Percentiles rank a stretch among this genome's conserved stretches.
phyloP scores from a whole-genome alignment of 2,797 vertebrate genomes.

The Cossypha dichroa region DNA sequence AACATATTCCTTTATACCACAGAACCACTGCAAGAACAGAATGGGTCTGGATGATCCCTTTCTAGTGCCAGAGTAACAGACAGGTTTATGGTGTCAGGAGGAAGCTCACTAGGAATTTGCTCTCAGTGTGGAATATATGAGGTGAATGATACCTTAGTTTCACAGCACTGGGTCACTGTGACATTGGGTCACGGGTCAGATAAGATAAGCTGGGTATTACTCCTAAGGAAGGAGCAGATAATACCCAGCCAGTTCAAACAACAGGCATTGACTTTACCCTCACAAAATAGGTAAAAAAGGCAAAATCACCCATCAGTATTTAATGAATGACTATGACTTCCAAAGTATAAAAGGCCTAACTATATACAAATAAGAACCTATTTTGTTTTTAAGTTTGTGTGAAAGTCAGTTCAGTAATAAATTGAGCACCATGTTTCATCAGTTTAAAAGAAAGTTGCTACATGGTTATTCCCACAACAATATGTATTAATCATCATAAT shows the following conservation, averaged over 20 bases:
- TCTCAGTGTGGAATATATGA: not conserved
- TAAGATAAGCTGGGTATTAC: slow-evolving; percentile 54
- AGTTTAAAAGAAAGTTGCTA: not conserved
- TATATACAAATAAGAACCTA: not conserved
- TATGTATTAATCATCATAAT: not conserved
- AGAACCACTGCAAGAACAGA: not conserved
- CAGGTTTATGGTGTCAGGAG: not conserved
- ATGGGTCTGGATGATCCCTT: not conserved
- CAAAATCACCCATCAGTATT: not conserved
- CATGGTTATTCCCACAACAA: not conserved
- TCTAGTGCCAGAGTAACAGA: not conserved
- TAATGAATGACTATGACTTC: not conserved
- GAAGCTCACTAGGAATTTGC: not conserved
- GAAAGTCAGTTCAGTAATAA: not conserved
- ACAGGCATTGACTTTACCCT: slow-evolving; percentile 55
- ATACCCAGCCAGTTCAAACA: slow-evolving; percentile 63
- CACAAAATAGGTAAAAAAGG: not conserved
- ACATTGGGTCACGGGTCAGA: slow-evolving; percentile 60
- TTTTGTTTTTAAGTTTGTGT: not conserved
- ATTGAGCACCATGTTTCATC: not conserved
- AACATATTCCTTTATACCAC: not conserved
- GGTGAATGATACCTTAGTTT: not conserved
- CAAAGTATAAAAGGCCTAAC: not conserved
- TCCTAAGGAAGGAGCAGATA: slow-evolving; percentile 30
- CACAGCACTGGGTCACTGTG: slow-evolving; percentile 59